Evolutionary conservation across 2,797 vertebrate genomes (phyloP).

Genomic region (Enteromius mattozi): DNA sequence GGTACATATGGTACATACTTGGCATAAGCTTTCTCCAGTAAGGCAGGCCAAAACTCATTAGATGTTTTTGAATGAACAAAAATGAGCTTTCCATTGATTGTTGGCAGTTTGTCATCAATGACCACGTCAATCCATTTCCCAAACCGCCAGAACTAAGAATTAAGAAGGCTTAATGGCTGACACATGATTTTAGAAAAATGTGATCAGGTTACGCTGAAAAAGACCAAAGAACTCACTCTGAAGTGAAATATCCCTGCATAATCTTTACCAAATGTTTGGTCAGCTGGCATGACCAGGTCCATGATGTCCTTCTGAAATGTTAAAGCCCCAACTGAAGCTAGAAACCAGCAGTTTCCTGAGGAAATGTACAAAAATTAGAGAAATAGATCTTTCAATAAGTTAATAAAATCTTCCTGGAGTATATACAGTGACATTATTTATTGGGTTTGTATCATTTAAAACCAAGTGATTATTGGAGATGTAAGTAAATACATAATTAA

Average conservation of each 20-base stretch:
- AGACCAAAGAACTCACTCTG: constrained; percentile 66
- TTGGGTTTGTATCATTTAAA: background rate
- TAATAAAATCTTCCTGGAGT: background rate
- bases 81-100: constrained; percentile 70
- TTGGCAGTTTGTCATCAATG: constrained; percentile 81
- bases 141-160: constrained; percentile 79
- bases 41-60: constrained; percentile 87
- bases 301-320: constrained; percentile 71
- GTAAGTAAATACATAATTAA: background rate
- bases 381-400: background rate
- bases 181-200: background rate
- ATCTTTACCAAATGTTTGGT: constrained; percentile 67
- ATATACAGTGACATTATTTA: background rate
- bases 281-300: constrained; percentile 65
- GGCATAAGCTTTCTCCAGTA: constrained; percentile 91
- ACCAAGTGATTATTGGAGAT: background rate
- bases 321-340: constrained; percentile 76
- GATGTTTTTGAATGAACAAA: constrained; percentile 82
- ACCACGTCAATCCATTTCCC: constrained; percentile 79
- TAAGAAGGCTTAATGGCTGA: background rate
- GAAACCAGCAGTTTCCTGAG: constrained; percentile 81
- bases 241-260: constrained; percentile 80
- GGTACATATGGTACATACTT: constrained; percentile 76
- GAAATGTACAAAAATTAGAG: background rate
- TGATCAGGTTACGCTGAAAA: background rate